These are phyloP conservation scores for Cephalotes varians DNA, from an alignment of 2,888 invertebrate species.

Conservation along the genomic window DNA sequence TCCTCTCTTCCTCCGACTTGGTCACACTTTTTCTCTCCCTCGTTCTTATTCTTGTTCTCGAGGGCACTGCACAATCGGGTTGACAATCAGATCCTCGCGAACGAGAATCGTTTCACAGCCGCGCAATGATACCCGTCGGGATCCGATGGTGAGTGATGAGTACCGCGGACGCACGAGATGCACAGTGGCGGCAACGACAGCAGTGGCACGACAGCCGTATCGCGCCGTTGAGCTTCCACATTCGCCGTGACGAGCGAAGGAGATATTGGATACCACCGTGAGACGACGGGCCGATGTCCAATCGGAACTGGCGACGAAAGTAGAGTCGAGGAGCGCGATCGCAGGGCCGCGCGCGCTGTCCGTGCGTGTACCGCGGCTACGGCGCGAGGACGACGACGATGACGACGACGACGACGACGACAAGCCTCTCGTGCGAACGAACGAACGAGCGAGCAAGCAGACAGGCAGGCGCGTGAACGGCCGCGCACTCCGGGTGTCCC, in stretches of 20 bases:
- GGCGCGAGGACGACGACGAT: not conserved
- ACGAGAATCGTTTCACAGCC: constrained; percentile 59
- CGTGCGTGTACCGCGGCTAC: constrained; percentile 13
- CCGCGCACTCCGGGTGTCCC: not conserved
- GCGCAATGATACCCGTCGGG: constrained; percentile 59
- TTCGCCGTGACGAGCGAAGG: constrained; percentile 69
- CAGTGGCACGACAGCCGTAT: constrained; percentile 48
- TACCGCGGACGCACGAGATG: constrained; percentile 66
- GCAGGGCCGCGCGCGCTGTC: constrained; percentile 43
- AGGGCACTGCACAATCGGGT: constrained; percentile 28
- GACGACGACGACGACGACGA: not conserved
- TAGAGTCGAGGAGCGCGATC: constrained; percentile 47
- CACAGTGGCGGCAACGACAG: constrained; percentile 63
- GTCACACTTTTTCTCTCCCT: not conserved
- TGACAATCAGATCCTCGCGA: constrained; percentile 30
- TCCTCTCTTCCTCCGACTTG: not conserved
- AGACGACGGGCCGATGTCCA: constrained; percentile 51
- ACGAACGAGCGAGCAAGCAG: not conserved
- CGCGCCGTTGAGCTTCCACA: constrained; percentile 69
- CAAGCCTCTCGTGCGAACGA: not conserved
- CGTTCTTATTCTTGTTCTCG: constrained; percentile 16
- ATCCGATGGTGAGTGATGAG: constrained; percentile 57
- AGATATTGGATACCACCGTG: constrained; percentile 61
- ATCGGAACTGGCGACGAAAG: constrained; percentile 39
- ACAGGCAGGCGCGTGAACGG: constrained; percentile 15